Percentiles rank a stretch among this genome's conserved stretches.
Conservation (phyloP, 2,113 vertebrate species). For the Psittacus erithacus region DNA sequence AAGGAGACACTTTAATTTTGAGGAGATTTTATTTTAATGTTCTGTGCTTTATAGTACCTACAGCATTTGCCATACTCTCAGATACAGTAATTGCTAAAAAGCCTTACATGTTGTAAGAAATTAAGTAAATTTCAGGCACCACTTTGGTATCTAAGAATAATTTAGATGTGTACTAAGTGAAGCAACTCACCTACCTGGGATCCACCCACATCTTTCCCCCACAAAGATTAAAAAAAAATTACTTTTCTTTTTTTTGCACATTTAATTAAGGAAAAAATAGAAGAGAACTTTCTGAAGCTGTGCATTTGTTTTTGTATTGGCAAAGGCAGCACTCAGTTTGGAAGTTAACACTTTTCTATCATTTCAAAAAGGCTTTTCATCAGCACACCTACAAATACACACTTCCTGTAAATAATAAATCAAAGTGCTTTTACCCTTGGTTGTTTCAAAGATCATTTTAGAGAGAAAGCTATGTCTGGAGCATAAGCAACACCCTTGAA, state of each 20-base stretch:
- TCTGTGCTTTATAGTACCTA: background rate
- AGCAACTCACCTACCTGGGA: background rate
- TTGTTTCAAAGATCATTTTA: background rate
- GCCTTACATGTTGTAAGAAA: background rate
- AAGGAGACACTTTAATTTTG: background rate
- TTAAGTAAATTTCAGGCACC: background rate
- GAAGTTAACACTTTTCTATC: background rate
- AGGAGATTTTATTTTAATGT: background rate
- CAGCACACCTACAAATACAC: background rate
- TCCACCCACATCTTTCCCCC: background rate
- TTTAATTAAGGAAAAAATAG: background rate
- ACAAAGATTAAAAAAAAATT: background rate
- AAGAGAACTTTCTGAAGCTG: background rate
- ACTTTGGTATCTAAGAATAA: background rate
- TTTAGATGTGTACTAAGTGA: background rate
- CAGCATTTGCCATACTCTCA: background rate
- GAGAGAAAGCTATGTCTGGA: background rate
- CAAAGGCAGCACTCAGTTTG: background rate
- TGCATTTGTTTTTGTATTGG: background rate
- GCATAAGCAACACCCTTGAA: background rate
- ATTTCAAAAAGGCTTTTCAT: background rate
- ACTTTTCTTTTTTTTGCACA: background rate
- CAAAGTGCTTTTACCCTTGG: background rate
- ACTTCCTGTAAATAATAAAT: conserved; percentile 19
- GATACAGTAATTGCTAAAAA: background rate